A percentile compares a stretch with the other conserved stretches of the same genome.
phyloP scores from a whole-genome alignment of 1,140 invertebrate genomes.

The Scaptodrosophila lebanonensis region DNA sequence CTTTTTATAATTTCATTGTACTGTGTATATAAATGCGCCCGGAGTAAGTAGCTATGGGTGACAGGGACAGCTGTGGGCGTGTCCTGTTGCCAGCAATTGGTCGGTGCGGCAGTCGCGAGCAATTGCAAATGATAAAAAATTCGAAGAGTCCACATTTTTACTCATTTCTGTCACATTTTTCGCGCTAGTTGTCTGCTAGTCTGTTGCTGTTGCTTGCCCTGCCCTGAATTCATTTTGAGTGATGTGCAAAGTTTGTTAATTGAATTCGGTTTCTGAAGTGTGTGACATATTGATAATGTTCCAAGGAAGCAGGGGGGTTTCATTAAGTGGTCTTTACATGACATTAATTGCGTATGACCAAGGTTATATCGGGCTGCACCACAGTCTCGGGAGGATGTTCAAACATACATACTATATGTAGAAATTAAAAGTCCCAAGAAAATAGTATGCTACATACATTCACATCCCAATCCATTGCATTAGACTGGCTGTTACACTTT shows the following conservation, averaged over 20 bases:
- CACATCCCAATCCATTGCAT: no score
- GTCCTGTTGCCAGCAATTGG: conserved; percentile 39
- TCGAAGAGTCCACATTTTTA: conserved; percentile 29
- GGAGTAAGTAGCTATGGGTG: conserved; percentile 21
- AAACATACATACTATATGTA: no score
- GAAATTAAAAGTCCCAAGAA: no score
- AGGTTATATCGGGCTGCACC: conserved; percentile 19
- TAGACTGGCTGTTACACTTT: no score
- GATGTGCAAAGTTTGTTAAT: conserved; percentile 74
- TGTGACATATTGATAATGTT: conserved; percentile 44
- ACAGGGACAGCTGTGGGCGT: conserved; percentile 30
- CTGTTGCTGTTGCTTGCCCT: conserved; percentile 46
- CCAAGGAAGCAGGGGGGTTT: conserved; percentile 59
- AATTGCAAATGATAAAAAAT: conserved; percentile 71
- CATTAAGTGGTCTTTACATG: conserved; percentile 72
- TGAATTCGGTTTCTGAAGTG: conserved; percentile 73
- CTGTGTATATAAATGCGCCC: conserved; percentile 66
- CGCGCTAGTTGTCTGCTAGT: conserved; percentile 55
- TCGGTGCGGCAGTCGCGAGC: conserved; percentile 58
- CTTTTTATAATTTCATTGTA: conserved; percentile 61
- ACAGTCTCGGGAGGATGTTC: no score
- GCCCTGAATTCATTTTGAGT: conserved; percentile 69
- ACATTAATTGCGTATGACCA: conserved; percentile 60
- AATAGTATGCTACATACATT: no score
- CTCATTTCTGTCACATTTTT: conserved; percentile 13